Conservation (phyloP, 1,140 invertebrate species). For the Microplitis demolitor region DNA sequence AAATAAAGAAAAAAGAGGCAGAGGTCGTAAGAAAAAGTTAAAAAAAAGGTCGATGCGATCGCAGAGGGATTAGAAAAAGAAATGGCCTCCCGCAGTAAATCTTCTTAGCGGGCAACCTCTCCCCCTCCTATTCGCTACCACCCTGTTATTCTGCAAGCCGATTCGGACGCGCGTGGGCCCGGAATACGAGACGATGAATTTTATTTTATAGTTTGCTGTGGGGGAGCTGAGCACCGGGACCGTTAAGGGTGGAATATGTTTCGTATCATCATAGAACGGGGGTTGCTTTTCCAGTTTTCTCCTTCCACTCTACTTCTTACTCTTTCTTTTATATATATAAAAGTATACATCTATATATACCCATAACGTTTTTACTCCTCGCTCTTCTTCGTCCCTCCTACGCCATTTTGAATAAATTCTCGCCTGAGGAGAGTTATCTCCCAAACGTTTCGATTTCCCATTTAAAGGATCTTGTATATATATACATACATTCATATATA, state of each 20-base stretch:
- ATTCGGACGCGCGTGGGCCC: conserved; percentile 26
- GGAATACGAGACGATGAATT: conserved; percentile 55
- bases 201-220: conserved; percentile 57
- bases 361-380: conserved; percentile 23
- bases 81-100: conserved; percentile 30
- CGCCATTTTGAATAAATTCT: conserved; percentile 64
- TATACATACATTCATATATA: conserved; percentile 24
- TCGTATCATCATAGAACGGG: conserved; percentile 58
- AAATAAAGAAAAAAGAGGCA: not conserved
- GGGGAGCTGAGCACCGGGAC: conserved; percentile 35
- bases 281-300: conserved; percentile 37
- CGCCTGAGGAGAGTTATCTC: conserved; percentile 61
- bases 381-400: not conserved
- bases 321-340: conserved; percentile 51
- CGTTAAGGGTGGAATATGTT: conserved; percentile 62
- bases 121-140: not conserved
- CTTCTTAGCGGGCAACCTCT: conserved; percentile 20
- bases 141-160: not conserved
- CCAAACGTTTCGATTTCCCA: conserved; percentile 61
- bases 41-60: conserved; percentile 25
- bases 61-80: conserved; percentile 31
- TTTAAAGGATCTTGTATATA: conserved; percentile 60
- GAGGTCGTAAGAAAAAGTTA: not conserved
- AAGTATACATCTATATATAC: conserved; percentile 28
- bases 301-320: conserved; percentile 48